These are phyloP conservation scores for Aurelia coerulea DNA, from an alignment of 30 jellyfish, hydroid and myxozoan genomes.

Conservation along the genomic window DNA sequence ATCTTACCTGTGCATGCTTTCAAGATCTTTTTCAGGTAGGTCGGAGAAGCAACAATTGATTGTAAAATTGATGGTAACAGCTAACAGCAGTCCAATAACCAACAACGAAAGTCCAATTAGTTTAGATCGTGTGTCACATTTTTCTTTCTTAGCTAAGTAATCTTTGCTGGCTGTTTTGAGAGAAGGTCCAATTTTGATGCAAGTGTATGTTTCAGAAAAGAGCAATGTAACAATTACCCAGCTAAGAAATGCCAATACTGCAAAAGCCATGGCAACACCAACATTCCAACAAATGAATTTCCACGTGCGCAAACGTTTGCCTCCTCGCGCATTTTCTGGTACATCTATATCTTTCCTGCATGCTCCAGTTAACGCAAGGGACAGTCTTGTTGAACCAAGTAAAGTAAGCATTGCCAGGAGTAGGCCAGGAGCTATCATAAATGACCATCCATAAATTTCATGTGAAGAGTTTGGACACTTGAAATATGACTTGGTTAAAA, in stretches of 20 bases:
- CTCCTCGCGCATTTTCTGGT: background rate
- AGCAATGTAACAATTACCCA: conserved; percentile 24
- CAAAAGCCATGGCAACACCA: background rate
- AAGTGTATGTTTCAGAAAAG: conserved; percentile 26
- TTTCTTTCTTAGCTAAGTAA: conserved; percentile 11
- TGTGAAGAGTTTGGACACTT: conserved; percentile 13
- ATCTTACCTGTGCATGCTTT: conserved; percentile 1
- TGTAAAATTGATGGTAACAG: background rate
- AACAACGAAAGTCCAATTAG: background rate
- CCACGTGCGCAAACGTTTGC: conserved; percentile 4
- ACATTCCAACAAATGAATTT: background rate
- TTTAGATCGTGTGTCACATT: background rate
- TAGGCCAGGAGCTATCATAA: conserved; percentile 28
- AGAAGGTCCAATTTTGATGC: conserved; percentile 43
- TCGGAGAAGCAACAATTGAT: conserved; percentile 11
- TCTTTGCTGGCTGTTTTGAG: conserved; percentile 1
- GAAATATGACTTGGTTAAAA: background rate
- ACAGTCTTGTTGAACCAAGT: background rate
- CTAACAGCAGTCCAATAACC: background rate
- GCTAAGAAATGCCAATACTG: conserved; percentile 5
- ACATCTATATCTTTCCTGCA: conserved; percentile 24
- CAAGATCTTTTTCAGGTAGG: conserved; percentile 15
- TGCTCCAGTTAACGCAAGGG: background rate
- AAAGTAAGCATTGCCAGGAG: background rate
- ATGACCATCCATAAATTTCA: conserved; percentile 18